Evolutionary conservation across 2,888 invertebrate genomes (phyloP).

Genomic region (Phragmatobia fuliginosa): DNA sequence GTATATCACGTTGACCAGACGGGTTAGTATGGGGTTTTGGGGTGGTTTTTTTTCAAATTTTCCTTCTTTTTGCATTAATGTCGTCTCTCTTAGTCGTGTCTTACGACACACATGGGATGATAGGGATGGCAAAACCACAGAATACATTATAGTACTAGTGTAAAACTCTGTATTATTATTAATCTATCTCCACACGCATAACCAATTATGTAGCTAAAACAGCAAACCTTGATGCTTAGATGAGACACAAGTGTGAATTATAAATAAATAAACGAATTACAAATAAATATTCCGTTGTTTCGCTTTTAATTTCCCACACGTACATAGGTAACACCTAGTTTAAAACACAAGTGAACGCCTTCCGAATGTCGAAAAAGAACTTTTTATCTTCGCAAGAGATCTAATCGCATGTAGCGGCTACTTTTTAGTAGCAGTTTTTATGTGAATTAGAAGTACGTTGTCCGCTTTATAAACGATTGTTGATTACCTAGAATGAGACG

Average conservation of each 20-base stretch:
- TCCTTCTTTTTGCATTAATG: too few relatives aligned
- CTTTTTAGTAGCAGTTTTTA: constrained; percentile 30
- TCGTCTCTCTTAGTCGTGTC: too few relatives aligned
- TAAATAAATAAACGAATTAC: background rate
- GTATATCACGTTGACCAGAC: too few relatives aligned
- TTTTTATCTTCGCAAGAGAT: constrained; percentile 27
- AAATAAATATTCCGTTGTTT: background rate
- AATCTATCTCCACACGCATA: too few relatives aligned
- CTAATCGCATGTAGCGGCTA: constrained; percentile 21
- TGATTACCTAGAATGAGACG: background rate
- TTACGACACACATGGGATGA: too few relatives aligned
- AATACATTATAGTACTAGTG: too few relatives aligned
- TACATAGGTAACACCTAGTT: background rate
- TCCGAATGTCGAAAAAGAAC: constrained; percentile 18
- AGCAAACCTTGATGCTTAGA: background rate
- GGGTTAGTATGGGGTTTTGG: too few relatives aligned
- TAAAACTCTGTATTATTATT: too few relatives aligned
- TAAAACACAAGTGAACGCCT: constrained; percentile 33
- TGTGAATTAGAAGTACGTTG: constrained; percentile 30
- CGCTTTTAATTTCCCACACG: background rate
- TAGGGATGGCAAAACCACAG: too few relatives aligned
- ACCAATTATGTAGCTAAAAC: background rate
- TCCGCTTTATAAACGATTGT: background rate
- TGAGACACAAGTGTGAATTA: too few relatives aligned
- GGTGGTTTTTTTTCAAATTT: too few relatives aligned